Percentiles rank a stretch among this genome's conserved stretches.
Evolutionary conservation across 2,113 vertebrate genomes (phyloP).

Genomic region (Hypocryptadius cinnamomeus): DNA sequence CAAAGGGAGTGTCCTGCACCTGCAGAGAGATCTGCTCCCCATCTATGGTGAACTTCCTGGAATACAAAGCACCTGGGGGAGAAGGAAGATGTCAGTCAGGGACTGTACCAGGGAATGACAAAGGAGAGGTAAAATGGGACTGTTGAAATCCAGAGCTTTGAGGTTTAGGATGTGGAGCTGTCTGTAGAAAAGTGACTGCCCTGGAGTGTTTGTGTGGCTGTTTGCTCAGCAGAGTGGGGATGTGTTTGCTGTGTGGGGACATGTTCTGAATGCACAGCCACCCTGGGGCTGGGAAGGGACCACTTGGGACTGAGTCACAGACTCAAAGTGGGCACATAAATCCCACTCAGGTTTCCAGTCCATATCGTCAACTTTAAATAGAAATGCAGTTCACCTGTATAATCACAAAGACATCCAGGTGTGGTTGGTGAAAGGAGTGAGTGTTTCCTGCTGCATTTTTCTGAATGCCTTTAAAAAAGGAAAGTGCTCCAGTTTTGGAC

Average conservation of each 20-base stretch:
- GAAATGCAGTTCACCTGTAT: background rate
- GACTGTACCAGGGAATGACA: background rate
- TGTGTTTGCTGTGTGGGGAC: background rate
- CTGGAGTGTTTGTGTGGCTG: background rate
- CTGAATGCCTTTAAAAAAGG: background rate
- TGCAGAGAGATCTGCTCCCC: slow-evolving; percentile 88
- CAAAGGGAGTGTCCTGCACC: slow-evolving; percentile 90
- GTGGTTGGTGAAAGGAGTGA: background rate
- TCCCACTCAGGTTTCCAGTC: background rate
- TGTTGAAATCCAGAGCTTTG: background rate
- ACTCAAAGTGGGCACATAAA: background rate
- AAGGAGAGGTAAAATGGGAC: background rate
- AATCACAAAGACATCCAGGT: background rate
- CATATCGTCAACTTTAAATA: background rate
- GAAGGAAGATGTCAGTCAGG: background rate
- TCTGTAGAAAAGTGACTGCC: background rate
- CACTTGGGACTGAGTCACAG: background rate
- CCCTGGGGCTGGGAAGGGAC: background rate
- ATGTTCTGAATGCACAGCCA: background rate
- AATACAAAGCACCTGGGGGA: slow-evolving; percentile 83
- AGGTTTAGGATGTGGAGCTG: background rate
- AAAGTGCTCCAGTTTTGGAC: background rate
- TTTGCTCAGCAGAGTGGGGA: background rate
- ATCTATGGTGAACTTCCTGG: slow-evolving; percentile 85
- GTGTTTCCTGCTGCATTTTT: background rate